These are phyloP conservation scores for Calameuta pallipes DNA, from an alignment of 2,888 invertebrate species.

Conservation along the genomic window DNA sequence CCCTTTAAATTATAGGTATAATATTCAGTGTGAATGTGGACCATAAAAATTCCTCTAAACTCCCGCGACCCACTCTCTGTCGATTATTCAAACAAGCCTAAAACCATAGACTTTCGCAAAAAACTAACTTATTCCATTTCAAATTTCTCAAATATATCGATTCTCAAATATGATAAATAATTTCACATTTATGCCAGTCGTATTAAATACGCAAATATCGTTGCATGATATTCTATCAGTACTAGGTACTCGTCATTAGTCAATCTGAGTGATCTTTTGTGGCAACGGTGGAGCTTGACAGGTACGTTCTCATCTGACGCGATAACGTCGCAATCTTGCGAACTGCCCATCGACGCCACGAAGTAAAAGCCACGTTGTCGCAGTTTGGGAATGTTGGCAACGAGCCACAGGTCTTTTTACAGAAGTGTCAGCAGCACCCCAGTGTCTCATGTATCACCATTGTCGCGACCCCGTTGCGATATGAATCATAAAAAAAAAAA, in stretches of 20 bases:
- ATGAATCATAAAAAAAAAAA: not conserved
- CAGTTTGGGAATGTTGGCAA: not conserved
- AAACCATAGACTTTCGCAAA: not conserved
- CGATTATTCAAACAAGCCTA: not conserved
- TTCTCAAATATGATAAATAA: not conserved
- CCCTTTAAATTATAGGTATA: not conserved
- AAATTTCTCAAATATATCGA: not conserved
- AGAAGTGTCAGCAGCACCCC: not conserved
- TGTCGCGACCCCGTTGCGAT: not conserved
- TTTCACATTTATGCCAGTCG: not conserved
- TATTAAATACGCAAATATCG: not conserved
- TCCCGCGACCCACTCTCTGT: not conserved
- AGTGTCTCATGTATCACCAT: not conserved
- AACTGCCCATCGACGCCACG: slow-evolving; percentile 18
- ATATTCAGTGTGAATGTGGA: not conserved
- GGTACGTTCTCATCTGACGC: not conserved
- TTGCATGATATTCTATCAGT: not conserved
- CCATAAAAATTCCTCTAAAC: not conserved
- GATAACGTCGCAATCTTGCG: not conserved
- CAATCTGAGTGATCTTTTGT: not conserved
- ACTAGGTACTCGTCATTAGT: not conserved
- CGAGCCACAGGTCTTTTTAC: slow-evolving; percentile 4
- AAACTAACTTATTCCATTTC: not conserved
- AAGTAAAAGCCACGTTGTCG: slow-evolving; percentile 6
- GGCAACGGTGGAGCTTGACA: too few species aligned